Percentiles rank a stretch among this genome's conserved stretches.
phyloP scores from a whole-genome alignment of 1,140 invertebrate species.

The Holotrichia oblita region DNA sequence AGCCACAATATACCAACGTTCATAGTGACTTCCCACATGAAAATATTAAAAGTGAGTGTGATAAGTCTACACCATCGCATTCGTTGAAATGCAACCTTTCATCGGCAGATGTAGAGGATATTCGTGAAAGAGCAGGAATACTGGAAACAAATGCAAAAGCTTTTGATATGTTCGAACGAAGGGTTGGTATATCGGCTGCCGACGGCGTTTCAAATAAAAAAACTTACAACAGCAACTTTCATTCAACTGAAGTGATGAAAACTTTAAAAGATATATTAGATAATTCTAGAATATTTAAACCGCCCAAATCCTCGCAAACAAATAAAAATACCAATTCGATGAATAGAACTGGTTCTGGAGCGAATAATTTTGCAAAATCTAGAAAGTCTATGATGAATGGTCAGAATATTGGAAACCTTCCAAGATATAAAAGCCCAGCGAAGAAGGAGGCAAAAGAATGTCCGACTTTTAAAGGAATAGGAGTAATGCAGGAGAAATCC shows the following conservation, averaged over 20 bases:
- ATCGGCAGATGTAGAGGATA: background rate
- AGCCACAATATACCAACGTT: background rate
- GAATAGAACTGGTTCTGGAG: background rate
- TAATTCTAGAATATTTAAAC: background rate
- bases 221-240: background rate
- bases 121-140: slow-evolving; percentile 18
- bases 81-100: background rate
- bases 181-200: background rate
- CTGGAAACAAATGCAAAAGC: slow-evolving; percentile 30
- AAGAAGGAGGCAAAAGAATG: background rate
- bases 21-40: background rate
- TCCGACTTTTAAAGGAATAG: background rate
- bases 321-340: background rate
- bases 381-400: background rate
- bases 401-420: background rate
- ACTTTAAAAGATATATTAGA: slow-evolving; percentile 18
- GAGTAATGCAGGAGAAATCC: background rate
- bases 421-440: background rate
- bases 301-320: background rate
- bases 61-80: background rate
- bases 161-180: slow-evolving; percentile 23
- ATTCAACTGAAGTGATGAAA: background rate
- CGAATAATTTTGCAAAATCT: background rate
- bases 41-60: background rate
- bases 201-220: background rate